Percentiles rank a stretch among this genome's conserved stretches.
These are phyloP conservation scores for Rhingia campestris DNA, from an alignment of 2,888 invertebrate species.

Conservation along the genomic window DNA sequence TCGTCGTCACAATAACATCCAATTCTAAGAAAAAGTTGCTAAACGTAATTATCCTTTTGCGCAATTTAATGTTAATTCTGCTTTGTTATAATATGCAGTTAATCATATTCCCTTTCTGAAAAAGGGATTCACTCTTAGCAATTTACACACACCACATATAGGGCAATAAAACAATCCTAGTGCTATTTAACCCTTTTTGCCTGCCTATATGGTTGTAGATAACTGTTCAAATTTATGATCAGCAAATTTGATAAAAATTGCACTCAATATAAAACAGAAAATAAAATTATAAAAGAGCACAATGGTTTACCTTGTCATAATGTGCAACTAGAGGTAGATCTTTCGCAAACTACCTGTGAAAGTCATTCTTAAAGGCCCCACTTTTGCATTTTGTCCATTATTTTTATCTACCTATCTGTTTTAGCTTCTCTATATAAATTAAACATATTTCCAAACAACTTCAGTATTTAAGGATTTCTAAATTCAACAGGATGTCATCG, in stretches of 20 bases:
- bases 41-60: no score
- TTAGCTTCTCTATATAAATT: no score
- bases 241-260: slow-evolving; percentile 4
- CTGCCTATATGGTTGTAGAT: not conserved
- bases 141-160: slow-evolving; percentile 25
- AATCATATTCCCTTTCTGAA: slow-evolving; percentile 14
- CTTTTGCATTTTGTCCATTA: no score
- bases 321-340: no score
- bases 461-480: not conserved
- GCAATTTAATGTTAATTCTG: no score
- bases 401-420: no score
- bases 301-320: no score
- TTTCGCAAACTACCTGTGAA: no score
- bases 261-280: not conserved
- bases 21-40: not conserved
- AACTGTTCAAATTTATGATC: not conserved
- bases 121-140: not conserved
- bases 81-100: not conserved
- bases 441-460: no score
- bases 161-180: slow-evolving; percentile 3
- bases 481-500: not conserved
- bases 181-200: slow-evolving; percentile 19
- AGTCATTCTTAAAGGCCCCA: no score
- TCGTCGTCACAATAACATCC: slow-evolving; percentile 2
- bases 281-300: not conserved